These are phyloP conservation scores for Bombus sibiricus DNA, from an alignment of 1,140 invertebrate genomes.

Conservation along the genomic window DNA sequence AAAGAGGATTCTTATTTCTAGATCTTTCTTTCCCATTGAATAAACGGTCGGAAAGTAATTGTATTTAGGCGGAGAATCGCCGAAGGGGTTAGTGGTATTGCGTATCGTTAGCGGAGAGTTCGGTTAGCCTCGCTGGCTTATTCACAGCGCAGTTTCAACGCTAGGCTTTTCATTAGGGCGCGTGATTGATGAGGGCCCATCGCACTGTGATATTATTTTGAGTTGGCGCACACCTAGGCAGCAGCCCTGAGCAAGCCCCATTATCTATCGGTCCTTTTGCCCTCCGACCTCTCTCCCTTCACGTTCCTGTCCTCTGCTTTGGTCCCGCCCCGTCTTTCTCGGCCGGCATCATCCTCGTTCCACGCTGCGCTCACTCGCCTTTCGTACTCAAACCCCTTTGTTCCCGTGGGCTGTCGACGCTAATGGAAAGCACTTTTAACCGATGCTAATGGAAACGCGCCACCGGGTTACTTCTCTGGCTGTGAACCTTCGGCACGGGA, in stretches of 20 bases:
- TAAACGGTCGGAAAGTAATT: background rate
- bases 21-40: background rate
- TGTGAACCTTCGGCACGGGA: conserved; percentile 12
- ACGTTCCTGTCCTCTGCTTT: conserved; percentile 59
- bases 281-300: conserved; percentile 10
- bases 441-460: conserved; percentile 77
- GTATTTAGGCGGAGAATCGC: background rate
- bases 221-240: conserved; percentile 56
- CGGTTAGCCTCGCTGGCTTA: conserved; percentile 24
- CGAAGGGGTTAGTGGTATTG: background rate
- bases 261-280: conserved; percentile 64
- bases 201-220: conserved; percentile 65
- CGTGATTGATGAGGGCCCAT: conserved; percentile 67
- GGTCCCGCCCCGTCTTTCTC: conserved; percentile 63
- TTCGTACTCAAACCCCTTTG: conserved; percentile 73
- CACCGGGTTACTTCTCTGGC: conserved; percentile 57
- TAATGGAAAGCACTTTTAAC: conserved; percentile 80
- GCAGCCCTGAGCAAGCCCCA: conserved; percentile 49
- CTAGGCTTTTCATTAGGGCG: conserved; percentile 65
- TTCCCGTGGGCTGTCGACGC: conserved; percentile 71
- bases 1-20: background rate
- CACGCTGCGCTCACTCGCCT: conserved; percentile 40
- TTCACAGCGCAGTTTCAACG: conserved; percentile 54
- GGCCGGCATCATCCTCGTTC: conserved; percentile 47
- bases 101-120: conserved; percentile 23